Evolutionary conservation across 37 sponge, comb jelly and placozoan genomes (phyloP).

Genomic region (Spongilla lacustris): DNA sequence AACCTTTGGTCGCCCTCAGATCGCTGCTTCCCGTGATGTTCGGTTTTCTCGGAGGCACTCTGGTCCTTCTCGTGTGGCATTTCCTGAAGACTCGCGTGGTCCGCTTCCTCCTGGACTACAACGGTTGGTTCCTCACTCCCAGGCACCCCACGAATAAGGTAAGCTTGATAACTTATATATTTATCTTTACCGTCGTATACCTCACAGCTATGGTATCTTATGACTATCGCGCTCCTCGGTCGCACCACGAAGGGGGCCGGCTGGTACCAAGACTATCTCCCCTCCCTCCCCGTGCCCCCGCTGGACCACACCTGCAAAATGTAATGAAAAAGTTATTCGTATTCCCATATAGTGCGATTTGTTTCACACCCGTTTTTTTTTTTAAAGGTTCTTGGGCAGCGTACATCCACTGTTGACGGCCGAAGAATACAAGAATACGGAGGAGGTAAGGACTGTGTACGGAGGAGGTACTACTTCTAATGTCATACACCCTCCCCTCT

Average conservation of each 20-base stretch:
- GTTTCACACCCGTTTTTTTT: not conserved
- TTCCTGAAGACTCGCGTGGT: conserved; percentile 51
- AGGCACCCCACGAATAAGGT: conserved; percentile 59
- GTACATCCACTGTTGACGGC: conserved; percentile 67
- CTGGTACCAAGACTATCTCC: conserved; percentile 69
- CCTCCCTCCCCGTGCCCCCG: conserved; percentile 74
- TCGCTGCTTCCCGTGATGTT: conserved; percentile 38
- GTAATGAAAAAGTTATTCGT: conserved; percentile 11
- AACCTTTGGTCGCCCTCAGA: conserved; percentile 32
- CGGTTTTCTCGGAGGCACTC: conserved; percentile 59
- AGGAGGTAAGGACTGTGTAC: conserved; percentile 20
- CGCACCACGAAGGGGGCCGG: conserved; percentile 36
- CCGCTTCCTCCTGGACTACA: conserved; percentile 54
- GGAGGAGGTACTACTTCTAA: no score
- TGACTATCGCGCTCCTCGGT: conserved; percentile 57
- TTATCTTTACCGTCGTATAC: no score
- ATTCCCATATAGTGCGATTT: not conserved
- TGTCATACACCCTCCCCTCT: not conserved
- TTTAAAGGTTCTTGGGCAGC: conserved; percentile 63
- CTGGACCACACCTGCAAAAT: conserved; percentile 61
- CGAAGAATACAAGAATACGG: conserved; percentile 60
- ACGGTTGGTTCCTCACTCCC: conserved; percentile 76
- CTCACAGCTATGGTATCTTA: conserved; percentile 69
- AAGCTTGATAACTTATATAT: not conserved
- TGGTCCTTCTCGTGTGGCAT: conserved; percentile 51